Base-by-base conservation (phyloP, 2,888 invertebrate genomes). In the Ommatoiulus sabulosus region DNA sequence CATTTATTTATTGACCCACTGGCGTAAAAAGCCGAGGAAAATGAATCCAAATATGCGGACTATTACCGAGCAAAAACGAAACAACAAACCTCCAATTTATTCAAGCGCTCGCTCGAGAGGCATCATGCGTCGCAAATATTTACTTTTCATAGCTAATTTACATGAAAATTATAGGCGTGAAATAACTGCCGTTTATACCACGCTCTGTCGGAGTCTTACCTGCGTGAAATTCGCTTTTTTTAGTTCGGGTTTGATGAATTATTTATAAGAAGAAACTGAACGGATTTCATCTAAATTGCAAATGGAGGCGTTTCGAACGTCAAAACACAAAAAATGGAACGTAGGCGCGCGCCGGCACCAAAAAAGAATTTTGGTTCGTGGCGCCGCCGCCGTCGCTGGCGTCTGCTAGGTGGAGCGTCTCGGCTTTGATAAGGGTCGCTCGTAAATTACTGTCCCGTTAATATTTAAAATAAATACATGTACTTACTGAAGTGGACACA, bases 1-100 rank as follows among this genome's bases (percentile, higher is more conserved):
- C 85, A 85, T 44, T 85, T 85, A 85, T 44, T 85, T 46, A 85
- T 46, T 85, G 85, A 85, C 85, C 85, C 85, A 85, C 35, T 85
- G 85, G 46, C 44, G 43, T 15, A 85, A 44, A 85, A 85, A 43
- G 44, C 85, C 4, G n/a, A 12, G n/a, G 46, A 85, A 85, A 85
- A 85, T 85, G 44, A 85, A 85, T 44, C n/a, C n/a, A 85, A 85
- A 85, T 84, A 24, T 84, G 57, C 57, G 17, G 57, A 17, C 72
- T 4, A 72, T 72, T 72, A 17, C 72, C 20, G 24, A 17, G 72
- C 72, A 72, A 20, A 72, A 20, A 72, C 20, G 7, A 72, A 12
- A 72, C 72, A 72, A 24, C 72, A 8, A 15, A 20, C 72, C 72
- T 5, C 72, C n/a, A n/a, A 20, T 72, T 24, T 17, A 24, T 24